Base-by-base conservation (phyloP, 2,797 vertebrate genomes). In the Micromesistius poutassou region DNA sequence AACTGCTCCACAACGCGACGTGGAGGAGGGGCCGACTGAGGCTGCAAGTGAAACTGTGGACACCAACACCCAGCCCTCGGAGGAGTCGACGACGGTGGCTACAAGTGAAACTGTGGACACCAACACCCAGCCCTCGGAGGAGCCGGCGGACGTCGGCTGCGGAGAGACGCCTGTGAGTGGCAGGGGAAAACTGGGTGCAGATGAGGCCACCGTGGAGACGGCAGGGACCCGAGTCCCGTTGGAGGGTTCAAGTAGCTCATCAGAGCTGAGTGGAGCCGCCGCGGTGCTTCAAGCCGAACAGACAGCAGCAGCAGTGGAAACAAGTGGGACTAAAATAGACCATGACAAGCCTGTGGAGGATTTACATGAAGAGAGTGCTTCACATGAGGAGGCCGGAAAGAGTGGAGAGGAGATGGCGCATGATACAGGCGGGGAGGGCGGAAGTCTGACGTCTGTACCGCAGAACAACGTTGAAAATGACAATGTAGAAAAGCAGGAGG, bases 101-200 rank as follows among this genome's bases (percentile, higher is more conserved):
- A 70, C 70, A 9, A 81, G 71, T 12, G 2, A 30, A 33, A 7
- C 77, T 78, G 72, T 73, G 79, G 85, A 89, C 81, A 88, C 87
- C 38, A 89, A 88, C 85, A 85, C 85, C 74, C 87, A 88, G 79
- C 74, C 84, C 75, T 84, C 83, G 42, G 88, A 85, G 79, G 87
- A 86, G 76, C 85, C 1, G 83, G 85, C 88, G 83, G 84, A 87
- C 81, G 81, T 89, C 77, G 42, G 73, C 80, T 74, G 68, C 88
- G 88, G 90, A 87, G 86, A 90, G 81, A 80, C 81, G 77, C 81
- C 86, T 87, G 84, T 75, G 80, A 73, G 68, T 36, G 73, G 81
- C 78, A 66, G 76, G 80, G 85, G 87, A 46, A 76, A 71, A 75
- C 76, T 36, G 75, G 80, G 70, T 79, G 84, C 82, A 40, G n/a